Conservation (phyloP, 2,888 invertebrate genomes). For the Rutpela maculata region DNA sequence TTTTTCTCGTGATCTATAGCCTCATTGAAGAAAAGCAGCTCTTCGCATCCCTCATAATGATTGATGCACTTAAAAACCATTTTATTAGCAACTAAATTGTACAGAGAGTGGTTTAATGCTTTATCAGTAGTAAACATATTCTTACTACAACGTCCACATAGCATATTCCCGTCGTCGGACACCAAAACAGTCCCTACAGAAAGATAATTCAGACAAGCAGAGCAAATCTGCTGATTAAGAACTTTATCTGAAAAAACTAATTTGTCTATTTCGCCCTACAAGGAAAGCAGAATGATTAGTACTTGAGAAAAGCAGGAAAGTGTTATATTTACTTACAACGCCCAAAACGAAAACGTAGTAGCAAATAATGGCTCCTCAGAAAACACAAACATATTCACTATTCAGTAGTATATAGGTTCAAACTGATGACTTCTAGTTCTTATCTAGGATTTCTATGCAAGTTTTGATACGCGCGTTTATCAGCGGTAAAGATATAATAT, state of each 20-base stretch:
- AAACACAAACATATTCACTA: too few relatives aligned
- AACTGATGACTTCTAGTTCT: too few relatives aligned
- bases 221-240: background rate
- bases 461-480: too few relatives aligned
- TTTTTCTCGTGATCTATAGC: background rate
- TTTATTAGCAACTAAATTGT: background rate
- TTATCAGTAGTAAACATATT: too few relatives aligned
- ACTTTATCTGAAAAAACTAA: background rate
- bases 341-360: too few relatives aligned
- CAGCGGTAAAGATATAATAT: too few relatives aligned
- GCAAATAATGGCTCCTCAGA: too few relatives aligned
- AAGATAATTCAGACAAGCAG: background rate
- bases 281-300: background rate
- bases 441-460: too few relatives aligned
- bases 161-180: background rate
- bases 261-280: background rate
- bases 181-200: background rate
- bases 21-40: background rate
- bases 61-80: slow-evolving; percentile 1
- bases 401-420: too few relatives aligned
- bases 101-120: background rate
- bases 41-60: background rate
- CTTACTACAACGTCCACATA: background rate
- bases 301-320: too few relatives aligned
- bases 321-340: too few relatives aligned